These are phyloP conservation scores for Patiria miniata DNA, from an alignment of 35 echinoderm and acorn worm species.

Conservation along the genomic window DNA sequence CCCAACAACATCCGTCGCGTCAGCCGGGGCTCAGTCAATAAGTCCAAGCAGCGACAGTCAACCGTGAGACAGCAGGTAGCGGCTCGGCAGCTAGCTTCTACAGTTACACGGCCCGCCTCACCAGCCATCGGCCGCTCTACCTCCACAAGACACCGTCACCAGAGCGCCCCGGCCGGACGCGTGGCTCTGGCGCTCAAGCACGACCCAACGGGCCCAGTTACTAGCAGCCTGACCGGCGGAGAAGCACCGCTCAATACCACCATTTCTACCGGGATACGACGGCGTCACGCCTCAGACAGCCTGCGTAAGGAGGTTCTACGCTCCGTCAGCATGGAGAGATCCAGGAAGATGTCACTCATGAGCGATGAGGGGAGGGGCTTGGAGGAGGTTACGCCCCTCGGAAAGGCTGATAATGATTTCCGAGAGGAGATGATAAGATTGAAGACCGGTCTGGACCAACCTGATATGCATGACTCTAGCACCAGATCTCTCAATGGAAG, in stretches of 20 bases:
- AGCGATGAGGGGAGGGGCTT: neutral
- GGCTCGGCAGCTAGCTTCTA: neutral
- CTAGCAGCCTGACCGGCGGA: conserved; percentile 1
- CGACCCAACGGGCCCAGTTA: conserved; percentile 5
- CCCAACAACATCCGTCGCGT: conserved; percentile 7
- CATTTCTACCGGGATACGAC: neutral
- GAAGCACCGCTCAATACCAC: neutral
- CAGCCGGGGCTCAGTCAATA: conserved; percentile 14
- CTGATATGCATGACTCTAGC: conserved; percentile 19
- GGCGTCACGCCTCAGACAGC: neutral
- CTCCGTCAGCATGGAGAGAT: conserved; percentile 19
- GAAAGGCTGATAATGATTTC: conserved; percentile 29
- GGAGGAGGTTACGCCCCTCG: neutral
- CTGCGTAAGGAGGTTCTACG: conserved; percentile 46
- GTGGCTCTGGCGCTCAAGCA: conserved; percentile 32
- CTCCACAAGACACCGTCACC: neutral
- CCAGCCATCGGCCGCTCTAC: neutral
- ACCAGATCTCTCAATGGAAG: neutral
- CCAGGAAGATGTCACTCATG: conserved; percentile 14
- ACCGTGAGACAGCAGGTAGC: neutral
- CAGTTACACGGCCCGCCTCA: neutral
- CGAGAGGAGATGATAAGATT: conserved; percentile 8
- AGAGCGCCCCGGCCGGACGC: conserved; percentile 41
- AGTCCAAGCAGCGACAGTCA: conserved; percentile 4
- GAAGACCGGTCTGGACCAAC: conserved; percentile 33